Evolutionary conservation across 2,113 vertebrate genomes (phyloP), one percentile per base, ranked within the genome.

Genomic region (Zapus hudsonius): DNA sequence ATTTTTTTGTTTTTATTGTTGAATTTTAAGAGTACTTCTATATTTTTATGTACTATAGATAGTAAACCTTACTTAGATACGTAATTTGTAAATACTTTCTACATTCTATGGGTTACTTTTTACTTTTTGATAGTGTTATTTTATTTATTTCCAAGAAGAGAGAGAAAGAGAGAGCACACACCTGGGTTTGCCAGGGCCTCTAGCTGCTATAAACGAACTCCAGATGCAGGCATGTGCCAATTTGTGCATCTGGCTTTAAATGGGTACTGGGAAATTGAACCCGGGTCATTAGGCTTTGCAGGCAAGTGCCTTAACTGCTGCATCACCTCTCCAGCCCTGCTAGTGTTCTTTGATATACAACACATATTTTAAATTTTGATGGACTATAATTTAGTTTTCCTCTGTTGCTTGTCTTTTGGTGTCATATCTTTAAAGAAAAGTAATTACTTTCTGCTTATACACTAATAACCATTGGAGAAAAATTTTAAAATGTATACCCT

Each of bases 371-470:
- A 44, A 69, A 81, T 85, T 84, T 80, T 63, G 4, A 57, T 59
- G 17, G 63, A 42, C 66, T 67, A 52, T 17, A 63, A 29, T 27
- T 70, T 59, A 78, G n/a, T 64, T 10, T 61, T 67, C 64, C 88
- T 85, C 70, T 47, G 15, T 83, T 61, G 36, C 25, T 63, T 83
- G 5, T 66, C 22, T 52, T 64, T 89, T 78, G 31, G 27, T 86
- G 17, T 92, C n/a, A 20, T 73, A 69, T 27, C n/a, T 89, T n/a
- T n/a, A n/a, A n/a, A n/a, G n/a, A n/a, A 84, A 93, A 10, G 57
- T 84, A 92, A 81, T 92, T 93, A 59, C 61, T 85, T 88, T 93
- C 69, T 80, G 40, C 64, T 73, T 63, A 5, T 38, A 72, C 22
- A 66, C 76, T 93, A 87, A 88, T 57, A 70, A 1, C 80, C 22